A percentile compares a stretch with the other conserved stretches of the same genome.
Evolutionary conservation across 2,888 invertebrate genomes (phyloP).

Genomic region (Eristalis tenax): DNA sequence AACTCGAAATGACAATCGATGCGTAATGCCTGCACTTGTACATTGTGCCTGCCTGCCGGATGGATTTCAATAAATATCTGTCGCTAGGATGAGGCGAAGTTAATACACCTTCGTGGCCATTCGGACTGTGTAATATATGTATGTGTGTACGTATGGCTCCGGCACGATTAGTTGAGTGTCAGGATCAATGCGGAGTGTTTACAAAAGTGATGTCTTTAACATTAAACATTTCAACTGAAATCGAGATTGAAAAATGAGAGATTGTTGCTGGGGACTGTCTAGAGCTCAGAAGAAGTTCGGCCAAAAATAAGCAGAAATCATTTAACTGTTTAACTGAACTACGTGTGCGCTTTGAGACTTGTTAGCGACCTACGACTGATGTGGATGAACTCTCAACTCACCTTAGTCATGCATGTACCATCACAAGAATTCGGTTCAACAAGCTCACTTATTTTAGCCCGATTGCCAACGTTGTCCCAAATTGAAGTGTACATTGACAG

Average conservation of each 20-base stretch:
- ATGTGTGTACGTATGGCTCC: neutral
- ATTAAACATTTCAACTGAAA: neutral
- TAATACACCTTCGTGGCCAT: neutral
- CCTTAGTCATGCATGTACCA: neutral
- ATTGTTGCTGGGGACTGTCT: neutral
- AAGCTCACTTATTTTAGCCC: neutral
- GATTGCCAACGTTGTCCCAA: neutral
- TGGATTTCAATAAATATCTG: conserved; percentile 54
- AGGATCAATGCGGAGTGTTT: neutral
- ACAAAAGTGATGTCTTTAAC: neutral
- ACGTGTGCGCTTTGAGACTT: too few relatives aligned
- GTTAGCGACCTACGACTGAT: too few relatives aligned
- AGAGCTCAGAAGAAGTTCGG: too few relatives aligned
- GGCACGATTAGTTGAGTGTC: neutral
- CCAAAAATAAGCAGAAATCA: too few relatives aligned
- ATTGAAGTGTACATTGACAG: neutral
- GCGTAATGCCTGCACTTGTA: conserved; percentile 63
- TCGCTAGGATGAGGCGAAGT: neutral
- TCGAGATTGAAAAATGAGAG: neutral
- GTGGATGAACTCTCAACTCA: neutral
- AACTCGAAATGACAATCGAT: conserved; percentile 63
- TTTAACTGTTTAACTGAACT: too few relatives aligned
- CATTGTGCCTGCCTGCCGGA: conserved; percentile 47
- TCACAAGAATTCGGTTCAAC: neutral
- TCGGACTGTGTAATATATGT: neutral